Conservation (phyloP, 2,888 invertebrate species). For the Stenotaenia linearis region DNA sequence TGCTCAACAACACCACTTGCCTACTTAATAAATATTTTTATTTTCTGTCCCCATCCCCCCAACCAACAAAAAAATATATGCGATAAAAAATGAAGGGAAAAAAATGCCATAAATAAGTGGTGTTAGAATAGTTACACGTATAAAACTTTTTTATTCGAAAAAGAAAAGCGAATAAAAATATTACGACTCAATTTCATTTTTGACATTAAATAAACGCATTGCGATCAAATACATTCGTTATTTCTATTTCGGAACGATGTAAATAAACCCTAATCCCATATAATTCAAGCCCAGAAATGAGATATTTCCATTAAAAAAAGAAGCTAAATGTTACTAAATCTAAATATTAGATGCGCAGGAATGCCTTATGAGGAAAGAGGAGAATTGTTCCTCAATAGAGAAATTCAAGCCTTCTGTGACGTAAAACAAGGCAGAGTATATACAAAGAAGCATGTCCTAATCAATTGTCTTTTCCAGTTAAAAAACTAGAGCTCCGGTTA, state of each 20-base stretch:
- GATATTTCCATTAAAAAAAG: background rate
- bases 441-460: conserved; percentile 17
- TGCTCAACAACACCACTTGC: conserved; percentile 5
- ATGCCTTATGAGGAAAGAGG: conserved; percentile 8
- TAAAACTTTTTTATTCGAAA: background rate
- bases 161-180: background rate
- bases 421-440: background rate
- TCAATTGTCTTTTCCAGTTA: conserved; percentile 6
- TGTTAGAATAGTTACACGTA: background rate
- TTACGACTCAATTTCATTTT: conserved; percentile 15
- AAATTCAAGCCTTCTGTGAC: background rate
- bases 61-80: background rate
- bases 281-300: background rate
- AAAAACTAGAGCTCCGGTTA: background rate
- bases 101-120: conserved; percentile 4
- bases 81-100: background rate
- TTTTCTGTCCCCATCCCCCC: background rate
- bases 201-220: conserved; percentile 1
- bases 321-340: background rate
- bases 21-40: background rate
- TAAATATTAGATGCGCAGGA: background rate
- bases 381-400: background rate
- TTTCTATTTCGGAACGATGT: background rate
- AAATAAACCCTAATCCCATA: conserved; percentile 1
- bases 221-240: background rate